Percentiles rank a stretch among this genome's conserved stretches.
These are phyloP conservation scores for Oncorhynchus keta DNA, from an alignment of 2,113 vertebrate genomes.

Conservation along the genomic window DNA sequence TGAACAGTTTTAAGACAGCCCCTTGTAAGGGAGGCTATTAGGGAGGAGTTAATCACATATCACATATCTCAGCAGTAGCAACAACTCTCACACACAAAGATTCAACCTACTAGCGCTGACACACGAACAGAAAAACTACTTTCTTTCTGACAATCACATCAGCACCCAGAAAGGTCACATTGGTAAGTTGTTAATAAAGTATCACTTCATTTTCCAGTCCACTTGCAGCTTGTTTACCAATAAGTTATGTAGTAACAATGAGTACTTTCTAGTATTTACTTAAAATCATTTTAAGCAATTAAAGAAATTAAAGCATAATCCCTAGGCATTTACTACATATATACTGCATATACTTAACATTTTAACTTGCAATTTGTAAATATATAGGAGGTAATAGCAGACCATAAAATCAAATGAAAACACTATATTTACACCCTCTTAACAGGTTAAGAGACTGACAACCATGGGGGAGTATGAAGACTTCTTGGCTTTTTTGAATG, in stretches of 20 bases:
- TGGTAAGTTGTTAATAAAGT: not conserved
- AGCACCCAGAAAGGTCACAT: not conserved
- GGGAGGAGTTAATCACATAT: no score
- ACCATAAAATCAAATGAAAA: not conserved
- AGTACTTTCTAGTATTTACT: no score
- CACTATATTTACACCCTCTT: not conserved
- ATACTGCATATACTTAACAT: not conserved
- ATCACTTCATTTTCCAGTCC: no score
- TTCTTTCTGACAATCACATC: not conserved
- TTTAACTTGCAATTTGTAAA: not conserved
- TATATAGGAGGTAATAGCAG: not conserved
- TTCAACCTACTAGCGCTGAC: not conserved
- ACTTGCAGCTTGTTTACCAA: no score
- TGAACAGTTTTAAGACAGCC: no score
- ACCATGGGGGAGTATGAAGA: not conserved
- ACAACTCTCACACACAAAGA: not conserved
- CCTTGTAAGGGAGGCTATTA: no score
- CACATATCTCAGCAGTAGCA: not conserved
- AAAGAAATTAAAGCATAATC: no score
- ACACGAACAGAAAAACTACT: not conserved
- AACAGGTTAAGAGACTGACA: not conserved
- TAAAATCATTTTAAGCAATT: not conserved
- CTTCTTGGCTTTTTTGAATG: not conserved
- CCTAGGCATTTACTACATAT: not conserved
- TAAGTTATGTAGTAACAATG: no score